These are phyloP conservation scores for Hexactinellida sp. DNA, from an alignment of 37 sponge, comb jelly and placozoan genomes.

Conservation along the genomic window DNA sequence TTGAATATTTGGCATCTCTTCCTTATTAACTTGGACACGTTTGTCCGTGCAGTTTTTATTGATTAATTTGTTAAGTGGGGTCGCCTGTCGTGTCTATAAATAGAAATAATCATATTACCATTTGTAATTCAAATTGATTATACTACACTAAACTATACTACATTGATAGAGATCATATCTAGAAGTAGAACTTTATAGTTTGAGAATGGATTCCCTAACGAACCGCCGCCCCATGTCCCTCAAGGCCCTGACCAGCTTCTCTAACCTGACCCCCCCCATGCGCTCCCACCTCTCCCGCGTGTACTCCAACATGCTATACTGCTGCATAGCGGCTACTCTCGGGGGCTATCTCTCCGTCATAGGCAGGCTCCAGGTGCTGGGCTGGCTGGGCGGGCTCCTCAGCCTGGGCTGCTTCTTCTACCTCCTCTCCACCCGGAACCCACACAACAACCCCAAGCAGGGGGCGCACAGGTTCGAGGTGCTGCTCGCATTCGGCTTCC, in stretches of 20 bases:
- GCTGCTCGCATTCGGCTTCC: background rate
- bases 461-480: background rate
- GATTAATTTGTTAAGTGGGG: too few species aligned
- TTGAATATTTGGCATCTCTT: too few species aligned
- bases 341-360: background rate
- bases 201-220: background rate
- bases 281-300: background rate
- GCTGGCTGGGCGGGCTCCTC: background rate
- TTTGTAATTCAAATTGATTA: too few species aligned
- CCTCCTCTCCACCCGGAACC: background rate
- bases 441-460: background rate
- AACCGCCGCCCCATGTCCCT: background rate
- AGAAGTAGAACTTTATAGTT: background rate
- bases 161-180: too few species aligned
- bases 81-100: too few species aligned
- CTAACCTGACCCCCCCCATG: slow-evolving; percentile 12
- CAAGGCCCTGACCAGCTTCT: slow-evolving; percentile 12
- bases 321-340: background rate
- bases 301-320: slow-evolving; percentile 10
- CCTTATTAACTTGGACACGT: too few species aligned
- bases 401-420: background rate
- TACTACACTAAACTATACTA: too few species aligned
- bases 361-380: background rate
- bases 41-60: too few species aligned
- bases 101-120: too few species aligned